phyloP scores from a whole-genome alignment of 2,113 vertebrate genomes.

The Hirundichthys speculiger region DNA sequence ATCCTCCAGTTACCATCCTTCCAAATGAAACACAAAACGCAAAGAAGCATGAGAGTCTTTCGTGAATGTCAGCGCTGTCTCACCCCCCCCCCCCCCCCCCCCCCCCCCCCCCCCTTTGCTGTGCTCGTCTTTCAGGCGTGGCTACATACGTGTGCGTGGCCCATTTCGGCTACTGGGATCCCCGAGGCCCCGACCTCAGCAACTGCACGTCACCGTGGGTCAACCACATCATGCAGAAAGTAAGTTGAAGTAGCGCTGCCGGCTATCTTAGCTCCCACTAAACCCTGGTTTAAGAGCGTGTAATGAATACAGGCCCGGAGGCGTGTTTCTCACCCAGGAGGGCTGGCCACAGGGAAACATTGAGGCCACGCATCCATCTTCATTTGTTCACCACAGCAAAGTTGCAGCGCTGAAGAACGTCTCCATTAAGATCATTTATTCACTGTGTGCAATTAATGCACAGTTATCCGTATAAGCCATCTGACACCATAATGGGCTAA shows the following conservation, averaged over 20 bases:
- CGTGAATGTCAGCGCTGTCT: constrained; percentile 56
- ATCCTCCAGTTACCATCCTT: too few relatives aligned
- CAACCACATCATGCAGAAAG: constrained; percentile 97
- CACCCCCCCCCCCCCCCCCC: too few relatives aligned
- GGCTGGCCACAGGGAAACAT: constrained; percentile 52
- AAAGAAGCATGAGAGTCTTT: constrained; percentile 16
- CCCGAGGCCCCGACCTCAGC: constrained; percentile 95
- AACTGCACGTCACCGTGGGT: constrained; percentile 99
- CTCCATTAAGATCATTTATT: constrained; percentile 34
- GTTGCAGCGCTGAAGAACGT: constrained; percentile 31
- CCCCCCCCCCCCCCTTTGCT: too few relatives aligned
- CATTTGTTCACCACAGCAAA: constrained; percentile 41
- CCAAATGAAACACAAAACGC: not conserved
- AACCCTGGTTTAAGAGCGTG: constrained; percentile 34
- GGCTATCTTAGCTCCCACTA: constrained; percentile 8
- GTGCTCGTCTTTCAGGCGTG: constrained; percentile 84
- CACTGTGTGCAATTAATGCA: not conserved
- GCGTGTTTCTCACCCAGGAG: constrained; percentile 45
- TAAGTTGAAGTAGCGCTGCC: constrained; percentile 73
- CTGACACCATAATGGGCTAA: too few relatives aligned
- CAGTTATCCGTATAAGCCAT: constrained; percentile 5
- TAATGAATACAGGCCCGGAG: constrained; percentile 45
- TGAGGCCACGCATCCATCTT: constrained; percentile 50
- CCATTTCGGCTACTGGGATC: constrained; percentile 91
- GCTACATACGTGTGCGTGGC: constrained; percentile 90